Conservation (phyloP, 1,140 invertebrate species). For the Leptinotarsa defecta region DNA sequence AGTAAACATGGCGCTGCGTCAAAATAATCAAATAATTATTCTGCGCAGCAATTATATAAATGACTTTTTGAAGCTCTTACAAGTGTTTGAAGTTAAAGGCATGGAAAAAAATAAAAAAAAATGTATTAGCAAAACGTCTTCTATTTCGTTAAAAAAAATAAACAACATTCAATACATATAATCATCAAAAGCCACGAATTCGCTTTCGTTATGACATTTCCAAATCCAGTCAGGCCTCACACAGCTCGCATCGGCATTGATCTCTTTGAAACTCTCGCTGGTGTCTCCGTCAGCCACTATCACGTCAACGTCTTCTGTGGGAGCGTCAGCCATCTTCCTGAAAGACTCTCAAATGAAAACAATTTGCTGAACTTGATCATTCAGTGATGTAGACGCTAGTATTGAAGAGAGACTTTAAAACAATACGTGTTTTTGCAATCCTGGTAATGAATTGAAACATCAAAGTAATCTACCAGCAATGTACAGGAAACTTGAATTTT, state of each 20-base stretch:
- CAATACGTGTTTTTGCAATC: not conserved
- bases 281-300: slow-evolving; percentile 41
- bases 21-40: too few species aligned
- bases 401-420: not conserved
- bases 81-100: too few species aligned
- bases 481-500: not conserved
- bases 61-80: too few species aligned
- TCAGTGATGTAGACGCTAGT: too few species aligned
- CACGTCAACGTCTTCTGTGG: slow-evolving; percentile 37
- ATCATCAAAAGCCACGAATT: slow-evolving; percentile 40
- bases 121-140: not conserved
- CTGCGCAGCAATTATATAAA: too few species aligned
- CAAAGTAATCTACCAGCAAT: slow-evolving; percentile 21
- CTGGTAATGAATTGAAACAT: slow-evolving; percentile 11
- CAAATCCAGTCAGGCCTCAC: slow-evolving; percentile 48
- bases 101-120: too few species aligned
- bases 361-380: too few species aligned
- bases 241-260: slow-evolving; percentile 32
- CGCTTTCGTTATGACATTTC: slow-evolving; percentile 47
- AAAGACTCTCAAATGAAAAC: slow-evolving; percentile 6
- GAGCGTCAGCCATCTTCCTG: slow-evolving; percentile 33
- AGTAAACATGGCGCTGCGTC: too few species aligned
- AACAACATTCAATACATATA: slow-evolving; percentile 30
- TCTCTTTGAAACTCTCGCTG: slow-evolving; percentile 35
- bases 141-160: not conserved